Base-by-base conservation (phyloP, 2,888 invertebrate genomes). In the Brachyptera risi region DNA sequence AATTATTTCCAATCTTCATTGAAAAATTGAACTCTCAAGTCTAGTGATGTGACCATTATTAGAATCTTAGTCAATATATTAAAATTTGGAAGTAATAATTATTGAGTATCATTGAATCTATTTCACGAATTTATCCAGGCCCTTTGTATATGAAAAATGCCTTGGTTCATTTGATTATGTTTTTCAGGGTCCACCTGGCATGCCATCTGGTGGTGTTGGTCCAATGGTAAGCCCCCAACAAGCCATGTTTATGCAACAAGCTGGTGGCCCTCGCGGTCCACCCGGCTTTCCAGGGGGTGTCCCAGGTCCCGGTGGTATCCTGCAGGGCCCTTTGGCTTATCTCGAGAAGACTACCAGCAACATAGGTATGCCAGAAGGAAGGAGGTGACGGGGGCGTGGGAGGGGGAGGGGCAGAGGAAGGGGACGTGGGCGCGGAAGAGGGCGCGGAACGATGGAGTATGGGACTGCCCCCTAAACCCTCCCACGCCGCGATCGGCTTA, bases 341-440 rank as follows among this genome's bases (percentile, higher is more conserved):
- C 78, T 94, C 64, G 92, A 93, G 79, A 92, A 92, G 79, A 92
- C 92, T 66, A 90, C 92, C 71, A 91, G 91, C 77, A 92, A 91
- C 78, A 92, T 93, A 83, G 92, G 92, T 61, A 82, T 92, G 82
- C 87, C 88, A 58, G 90, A 91, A 74, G 87, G 89, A 74, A 78
- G 88, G 69, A 88, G 88, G 87, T 88, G 89, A 88, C 88, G 88
- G 81, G 88, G 88, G 82, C 85, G 88, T 79, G 88, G 88, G 84
- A 87, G 88, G 87, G 89, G 88, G 83, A 85, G 83, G 71, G 82
- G 83, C 73, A 78, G 83, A 74, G 82, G 83, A 73, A 79, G 89
- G 80, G 88, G 88, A 71, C 83, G 88, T 77, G 88, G 88, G 76
- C 82, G 85, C 74, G 85, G 84, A 78, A 83, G 88, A 80, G 88